These are phyloP conservation scores for Tipula unca DNA, from an alignment of 2,888 invertebrate genomes.

Conservation along the genomic window DNA sequence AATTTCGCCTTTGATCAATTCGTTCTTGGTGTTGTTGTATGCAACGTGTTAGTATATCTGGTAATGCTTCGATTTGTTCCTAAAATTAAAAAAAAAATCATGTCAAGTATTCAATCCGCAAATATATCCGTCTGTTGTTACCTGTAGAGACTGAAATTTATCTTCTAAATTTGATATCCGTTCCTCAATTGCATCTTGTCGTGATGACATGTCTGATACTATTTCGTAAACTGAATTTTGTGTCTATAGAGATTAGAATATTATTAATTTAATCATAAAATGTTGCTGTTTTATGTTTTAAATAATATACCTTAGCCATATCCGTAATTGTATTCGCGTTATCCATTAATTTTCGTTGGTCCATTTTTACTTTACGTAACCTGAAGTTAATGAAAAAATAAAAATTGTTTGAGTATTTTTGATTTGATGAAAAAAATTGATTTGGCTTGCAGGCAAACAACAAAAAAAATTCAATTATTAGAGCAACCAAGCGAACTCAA, in stretches of 20 bases:
- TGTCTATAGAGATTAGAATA: constrained; percentile 54
- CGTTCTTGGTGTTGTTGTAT: constrained; percentile 70
- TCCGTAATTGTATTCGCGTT: constrained; percentile 98
- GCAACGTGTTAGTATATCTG: constrained; percentile 70
- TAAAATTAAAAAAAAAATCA: constrained; percentile 32
- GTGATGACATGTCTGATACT: constrained; percentile 92
- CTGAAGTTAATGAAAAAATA: constrained; percentile 46
- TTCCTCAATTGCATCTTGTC: constrained; percentile 90
- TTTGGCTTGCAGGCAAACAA: not conserved
- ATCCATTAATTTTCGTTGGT: constrained; percentile 98
- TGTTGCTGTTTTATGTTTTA: not conserved
- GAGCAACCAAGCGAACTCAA: too few relatives aligned
- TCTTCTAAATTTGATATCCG: constrained; percentile 88
- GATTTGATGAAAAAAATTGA: not conserved
- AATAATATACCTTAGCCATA: constrained; percentile 87
- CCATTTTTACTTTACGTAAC: constrained; percentile 98
- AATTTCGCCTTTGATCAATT: constrained; percentile 73
- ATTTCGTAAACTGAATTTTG: constrained; percentile 97
- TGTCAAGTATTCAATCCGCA: too few relatives aligned
- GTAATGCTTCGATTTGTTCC: constrained; percentile 77
- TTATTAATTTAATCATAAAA: constrained; percentile 19
- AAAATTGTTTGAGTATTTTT: not conserved
- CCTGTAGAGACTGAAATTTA: constrained; percentile 75
- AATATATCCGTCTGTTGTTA: too few relatives aligned
- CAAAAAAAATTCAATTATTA: too few relatives aligned